phyloP scores from a whole-genome alignment of 2,797 vertebrate species.

The Muraenolepis orangiensis region DNA sequence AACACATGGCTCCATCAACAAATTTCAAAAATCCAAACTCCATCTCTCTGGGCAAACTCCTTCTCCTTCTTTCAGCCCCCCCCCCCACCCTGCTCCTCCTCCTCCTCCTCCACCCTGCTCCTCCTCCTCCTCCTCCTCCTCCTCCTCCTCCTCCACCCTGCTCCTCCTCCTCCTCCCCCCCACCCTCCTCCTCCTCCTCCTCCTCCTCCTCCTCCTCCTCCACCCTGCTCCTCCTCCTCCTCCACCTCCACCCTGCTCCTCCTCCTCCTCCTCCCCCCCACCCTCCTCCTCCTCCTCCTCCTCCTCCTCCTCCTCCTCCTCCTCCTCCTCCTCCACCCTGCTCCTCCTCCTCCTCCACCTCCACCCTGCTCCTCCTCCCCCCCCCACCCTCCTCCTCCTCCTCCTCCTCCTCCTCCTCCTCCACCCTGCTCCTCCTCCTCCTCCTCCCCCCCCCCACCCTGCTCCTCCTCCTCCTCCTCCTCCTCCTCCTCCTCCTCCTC shows the following conservation, averaged over 20 bases:
- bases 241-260: no score
- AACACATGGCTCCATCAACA: constrained; percentile 5
- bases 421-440: no score
- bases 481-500: neutral
- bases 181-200: neutral
- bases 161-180: constrained; percentile 8
- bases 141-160: constrained; percentile 28
- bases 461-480: constrained; percentile 24
- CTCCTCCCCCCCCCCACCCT: constrained; percentile 4
- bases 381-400: constrained; percentile 23
- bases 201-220: constrained; percentile 28
- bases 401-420: constrained; percentile 19
- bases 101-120: constrained; percentile 13
- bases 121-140: neutral
- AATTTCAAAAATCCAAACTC: neutral
- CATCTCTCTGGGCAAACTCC: neutral
- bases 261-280: neutral
- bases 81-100: constrained; percentile 23
- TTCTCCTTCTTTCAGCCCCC: neutral
- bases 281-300: constrained; percentile 27
- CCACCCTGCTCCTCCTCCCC: constrained; percentile 23
- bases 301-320: constrained; percentile 10
- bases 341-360: constrained; percentile 28
- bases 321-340: neutral
- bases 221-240: no score